These are phyloP conservation scores for Thamnaconus septentrionalis DNA, from an alignment of 2,113 vertebrate genomes.

Conservation along the genomic window DNA sequence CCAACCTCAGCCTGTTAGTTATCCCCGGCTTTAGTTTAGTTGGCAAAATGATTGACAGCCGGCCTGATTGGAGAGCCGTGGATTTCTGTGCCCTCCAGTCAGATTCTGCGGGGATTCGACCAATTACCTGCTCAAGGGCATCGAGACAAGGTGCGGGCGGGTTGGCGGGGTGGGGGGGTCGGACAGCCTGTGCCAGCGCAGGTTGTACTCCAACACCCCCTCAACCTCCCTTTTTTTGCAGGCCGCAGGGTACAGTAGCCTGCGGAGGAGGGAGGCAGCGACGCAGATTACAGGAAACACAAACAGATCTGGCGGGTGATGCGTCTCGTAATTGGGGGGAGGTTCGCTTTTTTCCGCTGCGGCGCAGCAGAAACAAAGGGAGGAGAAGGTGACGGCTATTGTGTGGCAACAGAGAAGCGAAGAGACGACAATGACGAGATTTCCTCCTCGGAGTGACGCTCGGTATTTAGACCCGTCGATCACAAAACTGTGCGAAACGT, in stretches of 20 bases:
- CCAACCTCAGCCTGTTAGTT: constrained; percentile 66
- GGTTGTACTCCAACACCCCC: constrained; percentile 54
- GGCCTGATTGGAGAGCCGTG: constrained; percentile 64
- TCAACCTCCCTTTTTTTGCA: constrained; percentile 20
- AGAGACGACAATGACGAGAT: not conserved
- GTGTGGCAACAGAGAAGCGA: not conserved
- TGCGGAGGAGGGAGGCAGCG: constrained; percentile 25
- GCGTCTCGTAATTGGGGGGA: constrained; percentile 48
- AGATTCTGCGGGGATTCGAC: constrained; percentile 69
- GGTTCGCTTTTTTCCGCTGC: no score
- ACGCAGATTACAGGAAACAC: constrained; percentile 48
- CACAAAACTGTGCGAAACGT: not conserved
- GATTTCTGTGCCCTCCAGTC: constrained; percentile 69
- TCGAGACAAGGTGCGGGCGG: constrained; percentile 49
- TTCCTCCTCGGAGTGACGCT: not conserved
- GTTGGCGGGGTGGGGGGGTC: constrained; percentile 15
- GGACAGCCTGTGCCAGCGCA: constrained; percentile 41
- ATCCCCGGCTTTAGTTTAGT: constrained; percentile 65
- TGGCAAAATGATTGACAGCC: constrained; percentile 69
- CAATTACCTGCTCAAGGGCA: constrained; percentile 75
- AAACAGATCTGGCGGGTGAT: constrained; percentile 46
- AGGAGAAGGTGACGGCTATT: not conserved
- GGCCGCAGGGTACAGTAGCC: constrained; percentile 48
- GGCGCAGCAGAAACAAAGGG: no score
- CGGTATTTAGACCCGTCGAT: not conserved